Evolutionary conservation across 1,140 invertebrate genomes (phyloP), one percentile per base, ranked within the genome.

Genomic region (Drosophila chauvacae): DNA sequence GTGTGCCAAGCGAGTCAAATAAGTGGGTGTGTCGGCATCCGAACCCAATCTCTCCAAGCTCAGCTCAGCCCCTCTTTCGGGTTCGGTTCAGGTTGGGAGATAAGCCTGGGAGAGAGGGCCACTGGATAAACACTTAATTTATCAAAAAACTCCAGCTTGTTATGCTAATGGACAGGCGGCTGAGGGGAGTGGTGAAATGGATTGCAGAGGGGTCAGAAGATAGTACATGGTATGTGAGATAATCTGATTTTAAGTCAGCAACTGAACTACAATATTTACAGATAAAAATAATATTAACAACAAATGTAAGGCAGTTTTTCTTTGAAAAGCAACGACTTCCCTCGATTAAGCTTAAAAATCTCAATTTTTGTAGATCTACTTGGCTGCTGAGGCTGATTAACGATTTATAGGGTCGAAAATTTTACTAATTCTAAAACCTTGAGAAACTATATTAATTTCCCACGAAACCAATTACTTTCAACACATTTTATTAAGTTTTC

Each of bases 71-170:
- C 37, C 37, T 66, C 30, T 44, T 18, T 51, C 26, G 48, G 51
- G 51, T 28, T 69, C 44, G 23, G 50, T 20, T 48, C 20, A 7
- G 18, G 7, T 18, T 23, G 23, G 23, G 20, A 72, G 80, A 81
- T 81, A 81, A 68, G 73, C 64, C 65, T 26, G 6, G 37, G 47
- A 23, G 61, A 37, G 35, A 42, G 64, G 59, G 60, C 44, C 72
- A 14, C 13, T 90, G 82, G 81, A 75, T 90, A 90, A 90, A 90
- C 86, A 90, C 86, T 90, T 90, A 86, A 90, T 90, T 90, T 90
- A 90, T 90, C 76, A 86, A 71, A 81, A 80, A 77, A 68, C 28
- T 86, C 68, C 58, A 69, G 82, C 86, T 81, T 86, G 86, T 86
- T 90, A 86, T 81, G 78, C 78, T 90, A 90, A 90, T 90, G 84